A percentile compares a stretch with the other conserved stretches of the same genome.
These are phyloP conservation scores for Artemia franciscana DNA, from an alignment of 1,140 invertebrate species.

Conservation along the genomic window DNA sequence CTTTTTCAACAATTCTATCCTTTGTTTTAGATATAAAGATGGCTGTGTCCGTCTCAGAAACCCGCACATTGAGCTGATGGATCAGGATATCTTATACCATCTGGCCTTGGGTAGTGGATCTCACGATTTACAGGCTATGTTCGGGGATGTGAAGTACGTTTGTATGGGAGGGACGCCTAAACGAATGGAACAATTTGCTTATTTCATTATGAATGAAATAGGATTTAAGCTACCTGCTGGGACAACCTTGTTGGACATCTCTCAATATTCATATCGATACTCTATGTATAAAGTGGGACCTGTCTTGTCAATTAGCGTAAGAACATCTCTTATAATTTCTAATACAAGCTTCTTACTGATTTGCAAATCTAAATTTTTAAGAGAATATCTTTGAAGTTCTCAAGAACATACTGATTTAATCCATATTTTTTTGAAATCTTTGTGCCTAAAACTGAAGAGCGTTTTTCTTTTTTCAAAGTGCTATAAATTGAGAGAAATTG, in stretches of 20 bases:
- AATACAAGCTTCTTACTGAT: too few species aligned
- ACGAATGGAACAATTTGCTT: constrained; percentile 77
- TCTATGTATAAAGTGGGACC: constrained; percentile 95
- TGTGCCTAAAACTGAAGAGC: too few species aligned
- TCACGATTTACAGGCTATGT: constrained; percentile 83
- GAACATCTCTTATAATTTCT: too few species aligned
- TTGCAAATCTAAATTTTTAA: too few species aligned
- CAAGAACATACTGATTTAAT: too few species aligned
- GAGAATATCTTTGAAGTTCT: too few species aligned
- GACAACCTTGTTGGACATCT: constrained; percentile 64
- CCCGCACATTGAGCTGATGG: constrained; percentile 67
- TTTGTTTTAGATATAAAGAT: constrained; percentile 40
- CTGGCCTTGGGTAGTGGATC: constrained; percentile 67
- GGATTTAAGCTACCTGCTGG: constrained; percentile 68
- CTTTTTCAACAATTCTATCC: too few species aligned
- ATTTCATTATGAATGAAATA: constrained; percentile 68
- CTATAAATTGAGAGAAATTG: too few species aligned
- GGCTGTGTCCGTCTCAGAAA: constrained; percentile 57
- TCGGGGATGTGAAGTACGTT: constrained; percentile 91
- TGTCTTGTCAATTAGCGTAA: constrained; percentile 69
- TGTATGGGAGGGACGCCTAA: constrained; percentile 92
- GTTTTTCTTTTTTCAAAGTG: too few species aligned
- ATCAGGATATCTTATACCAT: constrained; percentile 85
- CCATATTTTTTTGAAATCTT: too few species aligned
- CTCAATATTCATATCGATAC: constrained; percentile 74